phyloP scores from a whole-genome alignment of 2,113 vertebrate genomes.

The Connochaetes taurinus region DNA sequence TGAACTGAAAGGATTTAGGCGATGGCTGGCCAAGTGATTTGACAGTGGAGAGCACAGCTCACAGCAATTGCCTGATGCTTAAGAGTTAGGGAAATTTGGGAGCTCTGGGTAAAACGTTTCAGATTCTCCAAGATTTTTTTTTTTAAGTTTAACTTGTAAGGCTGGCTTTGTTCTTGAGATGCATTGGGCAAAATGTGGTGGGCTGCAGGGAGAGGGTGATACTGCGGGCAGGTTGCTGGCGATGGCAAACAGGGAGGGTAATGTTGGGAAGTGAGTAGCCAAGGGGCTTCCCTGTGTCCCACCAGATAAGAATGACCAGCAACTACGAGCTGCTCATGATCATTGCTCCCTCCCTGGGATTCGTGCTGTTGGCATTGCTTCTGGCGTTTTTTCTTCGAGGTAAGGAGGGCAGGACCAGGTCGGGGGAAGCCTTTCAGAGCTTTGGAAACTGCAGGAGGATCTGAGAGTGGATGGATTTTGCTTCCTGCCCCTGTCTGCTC shows the following conservation, averaged over 20 bases:
- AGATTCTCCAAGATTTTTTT: background rate
- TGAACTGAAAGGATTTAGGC: background rate
- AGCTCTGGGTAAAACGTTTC: background rate
- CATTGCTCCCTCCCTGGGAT: background rate
- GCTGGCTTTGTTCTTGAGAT: background rate
- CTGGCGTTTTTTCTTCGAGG: background rate
- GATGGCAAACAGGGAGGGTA: fast-evolving
- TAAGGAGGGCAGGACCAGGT: background rate
- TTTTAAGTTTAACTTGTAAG: background rate
- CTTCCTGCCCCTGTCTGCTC: background rate
- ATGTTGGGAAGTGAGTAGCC: fast-evolving
- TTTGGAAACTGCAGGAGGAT: background rate
- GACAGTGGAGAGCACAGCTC: background rate
- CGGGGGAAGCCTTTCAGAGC: background rate
- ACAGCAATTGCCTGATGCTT: background rate
- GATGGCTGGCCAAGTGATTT: background rate
- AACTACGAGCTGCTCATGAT: background rate
- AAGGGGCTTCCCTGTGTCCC: background rate
- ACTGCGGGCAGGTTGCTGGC: background rate
- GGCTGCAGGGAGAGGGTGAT: too few relatives aligned
- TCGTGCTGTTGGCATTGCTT: background rate
- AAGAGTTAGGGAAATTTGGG: background rate
- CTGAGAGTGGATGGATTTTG: background rate
- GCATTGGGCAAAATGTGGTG: background rate
- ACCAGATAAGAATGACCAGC: background rate